Evolutionary conservation across 2,797 vertebrate genomes (phyloP), one percentile per base, ranked within the genome.

Genomic region (Chrosomus eos): DNA sequence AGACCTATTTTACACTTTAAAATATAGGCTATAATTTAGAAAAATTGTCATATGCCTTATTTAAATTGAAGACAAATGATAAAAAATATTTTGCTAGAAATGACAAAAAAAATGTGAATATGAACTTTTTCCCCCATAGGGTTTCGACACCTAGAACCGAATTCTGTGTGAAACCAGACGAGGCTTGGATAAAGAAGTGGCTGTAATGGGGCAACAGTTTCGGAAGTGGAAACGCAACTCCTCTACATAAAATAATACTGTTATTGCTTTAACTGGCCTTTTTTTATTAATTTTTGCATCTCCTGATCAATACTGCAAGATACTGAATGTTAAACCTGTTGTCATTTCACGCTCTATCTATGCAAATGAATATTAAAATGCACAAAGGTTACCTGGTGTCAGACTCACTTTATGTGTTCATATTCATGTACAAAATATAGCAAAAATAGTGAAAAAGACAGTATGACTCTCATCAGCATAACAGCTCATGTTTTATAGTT

Each of bases 401-500:
- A 14, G 48, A 58, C 80, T 71, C 38, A 6, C 5, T 23, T 3
- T n/a, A 5, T 40, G 33, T 31, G 26, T 43, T n/a, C 9, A 18
- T 18, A 66, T 64, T 3, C 5, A 40, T 28, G 7, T 45, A 5
- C 5, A 21, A 28, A 26, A 45, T 18, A 14, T 19, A 10, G 7
- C 21, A 70, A 7, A 70, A 14, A 71, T 43, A 62, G 28, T 70
- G 48, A 23, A 85, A 85, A 45, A 68, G 81, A 67, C 26, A 64
- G 55, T 14, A 64, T 21, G 36, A 72, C 11, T 31, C 58, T 76
- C 79, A 80, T 48, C 43, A 73, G 78, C 80, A 81, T 85, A 82
- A 85, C 67, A 48, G 70, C 81, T 81, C 88, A 93, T 91, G 91
- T 96, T 95, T 96, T 94, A 90, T 94, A 94, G 91, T 94, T 93